Evolutionary conservation across 1,140 invertebrate genomes (phyloP).

Genomic region (Thereuonema tuberculata): DNA sequence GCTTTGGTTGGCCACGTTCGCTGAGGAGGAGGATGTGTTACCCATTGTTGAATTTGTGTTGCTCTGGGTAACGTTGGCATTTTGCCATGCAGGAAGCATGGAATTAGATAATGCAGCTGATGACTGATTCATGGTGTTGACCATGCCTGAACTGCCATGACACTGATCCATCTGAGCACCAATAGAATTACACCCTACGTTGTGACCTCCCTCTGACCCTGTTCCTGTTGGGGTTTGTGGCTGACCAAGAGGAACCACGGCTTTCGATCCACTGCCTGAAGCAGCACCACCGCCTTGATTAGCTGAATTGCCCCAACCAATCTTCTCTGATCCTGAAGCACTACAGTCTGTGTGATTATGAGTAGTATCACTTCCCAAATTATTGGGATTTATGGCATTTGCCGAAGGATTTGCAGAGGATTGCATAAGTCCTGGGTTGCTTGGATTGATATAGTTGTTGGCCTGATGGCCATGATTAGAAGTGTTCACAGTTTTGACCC

Average conservation of each 20-base stretch:
- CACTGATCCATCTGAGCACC: conserved; percentile 1
- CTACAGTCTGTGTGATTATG: not conserved
- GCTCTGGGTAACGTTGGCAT: not conserved
- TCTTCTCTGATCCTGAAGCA: not conserved
- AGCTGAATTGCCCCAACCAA: not conserved
- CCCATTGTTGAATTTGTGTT: not conserved
- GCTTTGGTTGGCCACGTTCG: not conserved
- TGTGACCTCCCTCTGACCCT: conserved; percentile 1
- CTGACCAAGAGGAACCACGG: not conserved
- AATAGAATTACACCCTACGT: not conserved
- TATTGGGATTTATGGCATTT: not conserved
- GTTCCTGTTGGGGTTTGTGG: not conserved
- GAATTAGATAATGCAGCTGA: not conserved
- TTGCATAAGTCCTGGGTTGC: conserved; percentile 2
- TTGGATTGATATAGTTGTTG: conserved; percentile 5
- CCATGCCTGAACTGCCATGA: not conserved
- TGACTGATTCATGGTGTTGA: not conserved
- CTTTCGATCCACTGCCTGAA: not conserved
- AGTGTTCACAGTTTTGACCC: not conserved
- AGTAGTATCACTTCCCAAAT: conserved; percentile 34
- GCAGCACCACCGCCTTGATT: not conserved
- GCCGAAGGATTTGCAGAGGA: not conserved
- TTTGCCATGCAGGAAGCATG: not conserved
- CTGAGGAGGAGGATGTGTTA: no score
- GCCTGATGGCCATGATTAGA: not conserved